Evolutionary conservation across 2,797 vertebrate genomes (phyloP), one percentile per base, ranked within the genome.

Genomic region (Jordanella pulchra): DNA sequence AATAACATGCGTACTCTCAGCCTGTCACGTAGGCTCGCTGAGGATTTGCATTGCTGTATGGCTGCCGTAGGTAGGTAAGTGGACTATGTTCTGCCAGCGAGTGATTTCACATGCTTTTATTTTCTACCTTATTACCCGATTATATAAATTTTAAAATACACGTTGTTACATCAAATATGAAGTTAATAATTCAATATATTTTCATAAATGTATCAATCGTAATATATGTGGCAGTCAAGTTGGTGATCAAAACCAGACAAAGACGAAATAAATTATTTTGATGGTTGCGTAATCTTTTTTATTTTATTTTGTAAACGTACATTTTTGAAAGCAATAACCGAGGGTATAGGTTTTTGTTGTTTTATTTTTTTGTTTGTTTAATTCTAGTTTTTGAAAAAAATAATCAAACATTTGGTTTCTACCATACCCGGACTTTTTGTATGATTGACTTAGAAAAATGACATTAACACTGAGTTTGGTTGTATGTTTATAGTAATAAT

Each of bases 11-110:
- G 87, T 87, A 92, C 90, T 78, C 87, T 81, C 89, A 75, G 88
- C 81, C 85, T 75, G 89, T 93, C 91, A 91, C 91, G 92, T 93
- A 92, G 86, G 84, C 90, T 88, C 89, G 15, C 79, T 5, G 82
- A 72, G 81, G 88, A 86, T 88, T 78, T 86, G 69, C 84, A 61
- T 72, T 17, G 78, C 82, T 79, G 81, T 73, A 25, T 25, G 75
- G 78, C 85, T 79, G 80, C 78, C 45, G 82, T 77, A 78, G 86
- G 89, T 89, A 81, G 91, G 86, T 72, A 27, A 4, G 0, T 47
- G 51, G 6, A 55, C 53, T 35, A 58, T 0, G 50, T 1, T 28
- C 44, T 63, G 1, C 18, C 39, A 1, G 9, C n/a, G n/a, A 54
- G 4, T 55, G 3, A 12, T 44, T 76, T 30, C 0, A 32, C 25